A percentile compares a stretch with the other conserved stretches of the same genome.
phyloP scores from a whole-genome alignment of 1,140 invertebrate genomes.

The Macrosteles quadrilineatus region DNA sequence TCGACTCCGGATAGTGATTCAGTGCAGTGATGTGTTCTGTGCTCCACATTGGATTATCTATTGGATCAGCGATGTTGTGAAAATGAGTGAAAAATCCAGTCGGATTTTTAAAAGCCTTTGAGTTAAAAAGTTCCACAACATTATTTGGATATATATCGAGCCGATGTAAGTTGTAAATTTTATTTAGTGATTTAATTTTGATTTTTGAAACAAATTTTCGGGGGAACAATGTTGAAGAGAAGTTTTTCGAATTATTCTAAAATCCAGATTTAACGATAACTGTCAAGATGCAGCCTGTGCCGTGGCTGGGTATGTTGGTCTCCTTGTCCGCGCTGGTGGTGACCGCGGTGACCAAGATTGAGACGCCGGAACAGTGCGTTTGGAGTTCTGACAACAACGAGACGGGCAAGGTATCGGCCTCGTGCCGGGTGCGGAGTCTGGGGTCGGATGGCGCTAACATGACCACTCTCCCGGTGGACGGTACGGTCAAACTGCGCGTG shows the following conservation, averaged over 20 bases:
- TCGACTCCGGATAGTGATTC: background rate
- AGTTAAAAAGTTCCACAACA: too few relatives aligned
- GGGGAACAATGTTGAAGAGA: background rate
- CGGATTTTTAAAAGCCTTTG: background rate
- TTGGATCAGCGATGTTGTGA: constrained; percentile 17
- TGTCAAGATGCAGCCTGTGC: background rate
- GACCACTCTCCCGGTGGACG: constrained; percentile 66
- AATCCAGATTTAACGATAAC: constrained; percentile 1
- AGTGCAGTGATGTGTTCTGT: constrained; percentile 15
- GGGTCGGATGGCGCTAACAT: constrained; percentile 62
- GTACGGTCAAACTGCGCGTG: constrained; percentile 66
- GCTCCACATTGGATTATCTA: constrained; percentile 17
- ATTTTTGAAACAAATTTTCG: background rate
- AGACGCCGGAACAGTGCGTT: constrained; percentile 47
- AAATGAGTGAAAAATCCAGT: background rate
- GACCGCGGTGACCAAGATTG: constrained; percentile 6
- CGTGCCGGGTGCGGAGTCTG: constrained; percentile 69
- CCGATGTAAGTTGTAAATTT: constrained; percentile 2
- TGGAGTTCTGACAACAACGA: constrained; percentile 63
- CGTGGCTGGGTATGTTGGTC: constrained; percentile 4
- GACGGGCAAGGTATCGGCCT: constrained; percentile 55
- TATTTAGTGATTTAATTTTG: constrained; percentile 1
- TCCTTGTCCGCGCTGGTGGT: background rate
- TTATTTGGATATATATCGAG: background rate
- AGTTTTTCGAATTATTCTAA: background rate